Evolutionary conservation across 2,797 vertebrate genomes (phyloP), one percentile per base, ranked within the genome.

Genomic region (Eupleurogrammus muticus): DNA sequence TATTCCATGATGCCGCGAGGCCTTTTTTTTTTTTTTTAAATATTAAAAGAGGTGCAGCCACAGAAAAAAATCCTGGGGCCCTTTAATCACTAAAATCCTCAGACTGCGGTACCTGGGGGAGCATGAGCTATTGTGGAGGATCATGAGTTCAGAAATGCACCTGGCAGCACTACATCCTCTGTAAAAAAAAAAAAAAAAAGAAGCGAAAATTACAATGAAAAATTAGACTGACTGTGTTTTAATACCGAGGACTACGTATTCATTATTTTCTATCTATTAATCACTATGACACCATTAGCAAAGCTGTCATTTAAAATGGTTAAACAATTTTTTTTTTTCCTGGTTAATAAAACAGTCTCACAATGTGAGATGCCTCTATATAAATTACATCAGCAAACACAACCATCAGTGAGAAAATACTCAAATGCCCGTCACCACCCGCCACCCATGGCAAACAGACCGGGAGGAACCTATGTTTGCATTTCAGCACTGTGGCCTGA

Each of bases 221-320:
- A 38, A 5, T 32, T 10, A 52, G 8, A 49, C 19, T 49, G 14
- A 59, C 28, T 51, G 10, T 3, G n/a, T n/a, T n/a, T n/a, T n/a
- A n/a, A n/a, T n/a, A n/a, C n/a, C n/a, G n/a, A n/a, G n/a, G n/a
- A n/a, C n/a, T n/a, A n/a, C n/a, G n/a, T n/a, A n/a, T n/a, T n/a
- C n/a, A 60, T 44, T 17, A 60, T n/a, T 64, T 8, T 63, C 34
- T 52, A 11, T 57, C 50, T 9, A 28, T 54, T 16, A 63, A 52
- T 51, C 66, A 63, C 17, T 55, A 52, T 21, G 23, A 7, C 32
- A 60, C 17, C 21, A 51, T 46, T 2, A 60, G 44, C 17, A 35
- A 58, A 51, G 36, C 46, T 36, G 36, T 55, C 35, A 51, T 49
- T 38, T 56, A 11, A 5, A 9, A 51, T 38, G 54, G 16, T 9